Evolutionary conservation across 2,797 vertebrate genomes (phyloP).

Genomic region (Neosalanx taihuensis): DNA sequence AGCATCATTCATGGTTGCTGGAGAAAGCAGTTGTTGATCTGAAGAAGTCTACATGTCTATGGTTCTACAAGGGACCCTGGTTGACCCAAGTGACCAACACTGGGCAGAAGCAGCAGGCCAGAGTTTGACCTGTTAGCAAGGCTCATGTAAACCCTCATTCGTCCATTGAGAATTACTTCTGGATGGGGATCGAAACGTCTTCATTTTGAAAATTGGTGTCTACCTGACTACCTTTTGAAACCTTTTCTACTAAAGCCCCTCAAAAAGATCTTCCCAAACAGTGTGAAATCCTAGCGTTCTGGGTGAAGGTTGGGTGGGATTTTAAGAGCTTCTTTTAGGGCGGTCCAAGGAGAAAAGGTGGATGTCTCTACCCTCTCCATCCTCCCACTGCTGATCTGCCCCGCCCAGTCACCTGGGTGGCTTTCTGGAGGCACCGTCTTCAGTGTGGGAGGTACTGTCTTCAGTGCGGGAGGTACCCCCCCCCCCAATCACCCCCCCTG

Average conservation of each 20-base stretch:
- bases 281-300: slow-evolving; percentile 38
- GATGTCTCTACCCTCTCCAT: slow-evolving; percentile 52
- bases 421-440: slow-evolving; percentile 59
- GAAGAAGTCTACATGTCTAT: not conserved
- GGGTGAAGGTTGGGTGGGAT: slow-evolving; percentile 33
- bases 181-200: too few relatives aligned
- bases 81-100: too few relatives aligned
- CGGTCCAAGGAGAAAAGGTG: slow-evolving; percentile 47
- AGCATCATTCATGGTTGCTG: not conserved
- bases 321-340: slow-evolving; percentile 49
- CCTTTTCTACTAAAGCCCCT: too few relatives aligned
- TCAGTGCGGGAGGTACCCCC: slow-evolving; percentile 56
- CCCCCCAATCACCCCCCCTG: slow-evolving; percentile 17
- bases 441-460: slow-evolving; percentile 57
- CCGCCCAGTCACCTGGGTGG: slow-evolving; percentile 52
- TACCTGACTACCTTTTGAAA: too few relatives aligned
- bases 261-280: slow-evolving; percentile 22
- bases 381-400: slow-evolving; percentile 52
- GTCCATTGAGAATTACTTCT: too few relatives aligned
- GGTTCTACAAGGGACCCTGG: not conserved
- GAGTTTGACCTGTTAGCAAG: not conserved
- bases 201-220: too few relatives aligned
- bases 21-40: not conserved
- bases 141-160: too few relatives aligned
- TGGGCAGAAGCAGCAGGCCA: not conserved